Evolutionary conservation across 2,888 invertebrate genomes (phyloP).

Genomic region (Masnerella sp.): DNA sequence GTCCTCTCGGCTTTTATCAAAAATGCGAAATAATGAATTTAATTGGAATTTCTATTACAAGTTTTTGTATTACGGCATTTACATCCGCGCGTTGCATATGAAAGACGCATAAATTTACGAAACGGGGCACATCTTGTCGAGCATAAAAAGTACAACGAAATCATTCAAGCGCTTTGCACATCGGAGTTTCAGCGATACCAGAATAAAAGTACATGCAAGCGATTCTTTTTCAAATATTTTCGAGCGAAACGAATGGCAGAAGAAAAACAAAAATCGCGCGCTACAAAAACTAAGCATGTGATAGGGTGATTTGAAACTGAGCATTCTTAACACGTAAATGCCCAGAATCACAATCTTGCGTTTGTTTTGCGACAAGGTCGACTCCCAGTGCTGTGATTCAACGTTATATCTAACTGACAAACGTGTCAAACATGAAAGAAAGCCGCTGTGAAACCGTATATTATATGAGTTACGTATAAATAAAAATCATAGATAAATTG

Average conservation of each 20-base stretch:
- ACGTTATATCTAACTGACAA: conserved; percentile 4
- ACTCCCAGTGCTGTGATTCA: not conserved
- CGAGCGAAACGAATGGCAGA: conserved; percentile 20
- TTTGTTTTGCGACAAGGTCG: conserved; percentile 4
- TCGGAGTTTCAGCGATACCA: conserved; percentile 27
- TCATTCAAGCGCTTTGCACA: conserved; percentile 35
- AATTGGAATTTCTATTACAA: not conserved
- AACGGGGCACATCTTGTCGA: conserved; percentile 8
- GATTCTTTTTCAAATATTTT: conserved; percentile 37
- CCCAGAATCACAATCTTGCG: conserved; percentile 8
- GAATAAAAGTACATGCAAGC: conserved; percentile 32
- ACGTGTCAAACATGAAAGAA: conserved; percentile 22
- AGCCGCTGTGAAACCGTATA: not conserved
- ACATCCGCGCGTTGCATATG: conserved; percentile 2
- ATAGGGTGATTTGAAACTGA: conserved; percentile 24
- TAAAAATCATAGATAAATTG: no score
- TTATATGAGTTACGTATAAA: no score
- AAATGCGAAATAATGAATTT: not conserved
- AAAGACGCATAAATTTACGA: conserved; percentile 16
- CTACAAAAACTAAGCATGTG: conserved; percentile 14
- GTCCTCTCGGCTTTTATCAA: no score
- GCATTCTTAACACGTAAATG: conserved; percentile 29
- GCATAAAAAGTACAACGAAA: conserved; percentile 38
- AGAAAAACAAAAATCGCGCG: conserved; percentile 16
- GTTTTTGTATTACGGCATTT: not conserved